Base-by-base conservation (phyloP, 2,113 vertebrate species). In the Oceanodroma tethys region DNA sequence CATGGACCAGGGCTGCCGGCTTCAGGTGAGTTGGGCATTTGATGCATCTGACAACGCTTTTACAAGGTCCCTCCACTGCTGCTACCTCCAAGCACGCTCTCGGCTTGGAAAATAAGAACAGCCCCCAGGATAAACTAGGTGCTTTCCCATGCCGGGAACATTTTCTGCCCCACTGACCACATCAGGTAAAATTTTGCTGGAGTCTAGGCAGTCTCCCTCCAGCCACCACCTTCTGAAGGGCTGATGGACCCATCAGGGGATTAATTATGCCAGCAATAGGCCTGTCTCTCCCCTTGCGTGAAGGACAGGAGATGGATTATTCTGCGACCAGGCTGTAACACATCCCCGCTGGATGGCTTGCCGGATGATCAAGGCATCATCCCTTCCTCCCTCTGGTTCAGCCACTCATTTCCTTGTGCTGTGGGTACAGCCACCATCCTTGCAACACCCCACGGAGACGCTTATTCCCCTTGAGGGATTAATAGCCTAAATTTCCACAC, bases 61-160 rank as follows among this genome's bases (percentile, higher is more conserved):
- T 7, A 2, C 47, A 29, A 20, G 0, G 1, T 59, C 58, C 30
- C 8, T 55, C 7, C 34, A 6, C 55, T 65, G 53, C 63, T 71
- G 29, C 34, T 81, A 22, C 58, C 42, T 17, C 36, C 15, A 7
- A 45, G 47, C 47, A 47, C 0, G 0, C 20, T 47, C 65, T 56
- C 8, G 1, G 23, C 23, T 21, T 55, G 73, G 63, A 20, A 23
- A 27, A 20, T 16, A 62, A 8, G 63, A 38, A 0, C 45, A 73
- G 10, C 25, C 7, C 34, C 2, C 3, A 1, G 52, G 20, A 38
- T 8, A n/a, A 81, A 74, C 1, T 0, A 11, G 19, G 48, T 18
- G 36, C 3, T 90, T 88, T 47, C 16, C 22, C 11, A 27, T 10
- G 29, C 42, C 6, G 7, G 71, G 53, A 38, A 47, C 4, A 20